phyloP scores from a whole-genome alignment of 1,140 invertebrate species.

The Brachionus asplanchnoidis region DNA sequence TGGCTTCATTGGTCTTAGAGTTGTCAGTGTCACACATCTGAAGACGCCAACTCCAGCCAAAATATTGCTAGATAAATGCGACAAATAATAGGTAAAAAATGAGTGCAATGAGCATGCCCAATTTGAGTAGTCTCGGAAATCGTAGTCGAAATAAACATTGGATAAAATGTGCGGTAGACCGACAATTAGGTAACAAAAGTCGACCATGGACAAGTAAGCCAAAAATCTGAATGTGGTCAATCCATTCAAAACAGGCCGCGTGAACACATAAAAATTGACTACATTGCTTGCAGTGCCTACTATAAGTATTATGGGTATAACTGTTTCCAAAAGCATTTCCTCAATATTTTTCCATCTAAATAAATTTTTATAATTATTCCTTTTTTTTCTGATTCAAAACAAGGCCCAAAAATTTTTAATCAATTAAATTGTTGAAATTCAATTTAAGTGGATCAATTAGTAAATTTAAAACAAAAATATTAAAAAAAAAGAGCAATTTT shows the following conservation, averaged over 20 bases:
- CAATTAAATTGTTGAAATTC: too few relatives aligned
- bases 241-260: not conserved
- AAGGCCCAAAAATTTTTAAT: too few relatives aligned
- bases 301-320: not conserved
- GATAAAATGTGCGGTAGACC: constrained; percentile 8
- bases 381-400: not conserved
- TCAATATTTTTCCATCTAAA: constrained; percentile 10
- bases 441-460: too few relatives aligned
- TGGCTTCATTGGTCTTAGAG: not conserved
- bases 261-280: constrained; percentile 24
- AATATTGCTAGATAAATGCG: constrained; percentile 37
- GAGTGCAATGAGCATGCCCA: constrained; percentile 19
- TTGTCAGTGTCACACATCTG: constrained; percentile 36
- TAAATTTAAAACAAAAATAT: too few relatives aligned
- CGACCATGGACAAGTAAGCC: constrained; percentile 31
- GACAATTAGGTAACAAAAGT: constrained; percentile 7
- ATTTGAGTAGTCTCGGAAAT: constrained; percentile 19
- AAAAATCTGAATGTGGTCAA: constrained; percentile 37
- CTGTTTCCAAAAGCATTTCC: constrained; percentile 14
- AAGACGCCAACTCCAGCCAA: constrained; percentile 23
- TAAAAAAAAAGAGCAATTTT: too few relatives aligned
- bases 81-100: constrained; percentile 35
- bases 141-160: constrained; percentile 25
- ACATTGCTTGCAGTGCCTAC: not conserved
- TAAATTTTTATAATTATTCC: not conserved